phyloP scores from a whole-genome alignment of 2,113 vertebrate genomes.

The Ptilonorhynchus violaceus region DNA sequence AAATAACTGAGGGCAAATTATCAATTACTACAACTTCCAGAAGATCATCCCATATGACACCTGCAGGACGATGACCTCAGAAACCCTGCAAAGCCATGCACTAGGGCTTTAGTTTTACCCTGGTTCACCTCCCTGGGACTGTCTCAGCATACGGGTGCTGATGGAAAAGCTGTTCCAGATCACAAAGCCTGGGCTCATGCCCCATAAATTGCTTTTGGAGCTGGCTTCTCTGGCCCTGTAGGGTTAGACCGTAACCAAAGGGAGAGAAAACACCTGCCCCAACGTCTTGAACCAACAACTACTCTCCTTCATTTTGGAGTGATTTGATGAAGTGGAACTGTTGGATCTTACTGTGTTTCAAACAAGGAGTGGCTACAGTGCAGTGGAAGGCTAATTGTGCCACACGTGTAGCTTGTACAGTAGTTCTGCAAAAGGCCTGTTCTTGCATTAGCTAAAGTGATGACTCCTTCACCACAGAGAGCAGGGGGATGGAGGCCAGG shows the following conservation, averaged over 20 bases:
- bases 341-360: neutral
- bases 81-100: neutral
- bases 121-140: neutral
- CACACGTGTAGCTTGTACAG: accelerated
- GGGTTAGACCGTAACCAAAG: neutral
- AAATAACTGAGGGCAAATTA: neutral
- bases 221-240: neutral
- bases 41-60: neutral
- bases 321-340: neutral
- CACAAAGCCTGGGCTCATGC: neutral
- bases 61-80: neutral
- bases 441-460: neutral
- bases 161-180: neutral
- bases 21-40: neutral
- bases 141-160: neutral
- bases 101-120: neutral
- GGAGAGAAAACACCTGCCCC: neutral
- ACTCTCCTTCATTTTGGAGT: neutral
- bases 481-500: neutral
- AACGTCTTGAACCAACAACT: neutral
- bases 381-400: neutral
- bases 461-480: neutral
- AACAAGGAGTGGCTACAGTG: neutral
- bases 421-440: neutral
- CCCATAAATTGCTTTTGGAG: neutral